These are phyloP conservation scores for Miltochrista miniata DNA, from an alignment of 2,888 invertebrate genomes.

Conservation along the genomic window DNA sequence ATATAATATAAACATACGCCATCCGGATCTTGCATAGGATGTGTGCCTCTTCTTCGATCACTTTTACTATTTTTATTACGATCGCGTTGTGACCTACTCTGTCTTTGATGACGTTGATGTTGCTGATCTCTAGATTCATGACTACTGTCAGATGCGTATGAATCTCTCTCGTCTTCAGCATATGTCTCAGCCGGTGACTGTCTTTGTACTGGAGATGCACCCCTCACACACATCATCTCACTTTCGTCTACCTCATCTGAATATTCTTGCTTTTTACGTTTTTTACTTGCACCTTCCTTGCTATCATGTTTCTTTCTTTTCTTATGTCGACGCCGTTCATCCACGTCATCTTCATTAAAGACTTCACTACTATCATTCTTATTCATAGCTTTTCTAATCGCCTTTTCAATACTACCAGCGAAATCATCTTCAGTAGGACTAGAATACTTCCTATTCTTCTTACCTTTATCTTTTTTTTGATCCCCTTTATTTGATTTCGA, in stretches of 20 bases:
- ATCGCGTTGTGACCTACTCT: slow-evolving; percentile 66
- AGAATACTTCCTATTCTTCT: slow-evolving; percentile 74
- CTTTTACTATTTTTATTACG: slow-evolving; percentile 80
- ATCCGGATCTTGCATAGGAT: slow-evolving; percentile 86
- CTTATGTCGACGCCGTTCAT: slow-evolving; percentile 79
- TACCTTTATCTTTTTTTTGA: slow-evolving; percentile 79
- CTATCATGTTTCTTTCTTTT: slow-evolving; percentile 84
- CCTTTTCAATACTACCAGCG: slow-evolving; percentile 91
- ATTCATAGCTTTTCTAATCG: slow-evolving; percentile 89
- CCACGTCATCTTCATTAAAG: slow-evolving; percentile 71
- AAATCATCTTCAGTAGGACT: slow-evolving; percentile 86
- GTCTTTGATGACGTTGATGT: slow-evolving; percentile 71
- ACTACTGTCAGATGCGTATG: slow-evolving; percentile 82
- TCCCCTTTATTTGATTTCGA: slow-evolving; percentile 75
- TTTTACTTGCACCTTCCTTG: slow-evolving; percentile 83
- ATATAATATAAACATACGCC: slow-evolving; percentile 92
- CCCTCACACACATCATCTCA: slow-evolving; percentile 91
- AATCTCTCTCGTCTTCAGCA: slow-evolving; percentile 80
- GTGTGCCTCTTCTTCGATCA: slow-evolving; percentile 80
- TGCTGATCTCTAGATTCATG: slow-evolving; percentile 80
- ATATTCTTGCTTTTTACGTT: slow-evolving; percentile 81
- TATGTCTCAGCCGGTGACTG: slow-evolving; percentile 59
- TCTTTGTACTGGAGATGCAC: slow-evolving; percentile 86
- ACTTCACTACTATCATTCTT: slow-evolving; percentile 83
- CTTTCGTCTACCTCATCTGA: slow-evolving; percentile 88